phyloP scores from a whole-genome alignment of 2,888 invertebrate genomes.

The Leucania comma region DNA sequence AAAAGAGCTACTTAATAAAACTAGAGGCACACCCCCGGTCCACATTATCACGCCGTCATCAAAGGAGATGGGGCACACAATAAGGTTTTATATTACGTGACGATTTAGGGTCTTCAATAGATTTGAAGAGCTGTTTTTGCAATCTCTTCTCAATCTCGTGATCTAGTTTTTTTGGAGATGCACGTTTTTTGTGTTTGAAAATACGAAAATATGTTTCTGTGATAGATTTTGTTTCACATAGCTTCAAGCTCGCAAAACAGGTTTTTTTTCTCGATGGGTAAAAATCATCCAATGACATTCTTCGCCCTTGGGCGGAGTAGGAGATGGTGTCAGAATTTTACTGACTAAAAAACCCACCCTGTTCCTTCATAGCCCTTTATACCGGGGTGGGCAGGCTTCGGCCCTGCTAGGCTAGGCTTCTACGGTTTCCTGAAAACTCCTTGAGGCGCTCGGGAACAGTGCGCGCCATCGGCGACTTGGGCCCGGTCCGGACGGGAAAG shows the following conservation, averaged over 20 bases:
- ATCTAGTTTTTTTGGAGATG: constrained; percentile 26
- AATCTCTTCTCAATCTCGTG: constrained; percentile 36
- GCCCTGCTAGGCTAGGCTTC: too few species aligned
- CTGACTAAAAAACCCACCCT: too few species aligned
- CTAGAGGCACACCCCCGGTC: constrained; percentile 70
- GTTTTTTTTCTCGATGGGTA: too few species aligned
- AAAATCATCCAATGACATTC: too few species aligned
- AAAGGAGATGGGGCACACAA: constrained; percentile 83
- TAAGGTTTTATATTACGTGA: constrained; percentile 81
- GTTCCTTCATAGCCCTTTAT: too few species aligned
- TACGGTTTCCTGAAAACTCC: too few species aligned
- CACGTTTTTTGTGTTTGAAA: constrained; percentile 11
- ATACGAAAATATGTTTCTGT: not conserved
- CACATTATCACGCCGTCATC: constrained; percentile 85
- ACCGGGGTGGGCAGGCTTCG: too few species aligned
- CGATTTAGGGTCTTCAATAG: constrained; percentile 56
- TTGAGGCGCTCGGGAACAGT: too few species aligned
- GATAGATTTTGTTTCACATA: not conserved
- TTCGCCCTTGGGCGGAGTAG: too few species aligned
- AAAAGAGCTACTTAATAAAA: constrained; percentile 85
- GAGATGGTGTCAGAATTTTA: too few species aligned
- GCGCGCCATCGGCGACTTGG: too few species aligned
- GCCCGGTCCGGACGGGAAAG: too few species aligned
- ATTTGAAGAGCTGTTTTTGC: constrained; percentile 58
- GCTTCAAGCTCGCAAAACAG: not conserved